Conservation (phyloP, 2,888 invertebrate genomes). For the Buathra laborator region DNA sequence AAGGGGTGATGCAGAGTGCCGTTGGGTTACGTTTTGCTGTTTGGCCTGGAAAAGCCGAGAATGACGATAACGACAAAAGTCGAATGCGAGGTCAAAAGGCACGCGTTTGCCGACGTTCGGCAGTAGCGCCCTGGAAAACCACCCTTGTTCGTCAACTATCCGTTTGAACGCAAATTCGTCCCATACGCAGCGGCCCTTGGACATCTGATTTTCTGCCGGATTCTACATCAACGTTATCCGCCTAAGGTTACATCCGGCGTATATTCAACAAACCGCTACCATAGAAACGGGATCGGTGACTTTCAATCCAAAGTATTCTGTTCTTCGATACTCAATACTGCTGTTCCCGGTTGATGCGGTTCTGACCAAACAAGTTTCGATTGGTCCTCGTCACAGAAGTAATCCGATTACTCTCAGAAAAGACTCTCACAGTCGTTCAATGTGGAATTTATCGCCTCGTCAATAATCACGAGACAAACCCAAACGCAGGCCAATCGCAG, state of each 20-base stretch:
- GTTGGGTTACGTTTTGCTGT: slow-evolving; percentile 39
- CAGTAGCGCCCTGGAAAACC: neutral
- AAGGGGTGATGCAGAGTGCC: slow-evolving; percentile 32
- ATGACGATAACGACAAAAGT: slow-evolving; percentile 68
- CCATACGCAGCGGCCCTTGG: neutral
- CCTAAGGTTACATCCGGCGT: neutral
- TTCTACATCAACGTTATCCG: neutral
- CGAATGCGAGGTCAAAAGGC: slow-evolving; percentile 45
- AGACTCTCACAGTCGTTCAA: no score
- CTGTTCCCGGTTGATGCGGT: no score
- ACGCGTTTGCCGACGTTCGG: slow-evolving; percentile 11
- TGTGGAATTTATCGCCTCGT: no score
- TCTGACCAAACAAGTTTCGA: no score
- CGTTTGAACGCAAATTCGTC: neutral
- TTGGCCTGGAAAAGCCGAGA: slow-evolving; percentile 42
- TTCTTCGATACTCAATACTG: no score
- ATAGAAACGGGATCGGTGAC: no score
- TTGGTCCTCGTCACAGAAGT: no score
- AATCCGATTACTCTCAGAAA: no score
- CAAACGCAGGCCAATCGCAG: no score
- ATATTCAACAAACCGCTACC: no score
- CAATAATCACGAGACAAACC: no score
- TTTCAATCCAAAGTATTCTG: no score
- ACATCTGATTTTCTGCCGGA: neutral
- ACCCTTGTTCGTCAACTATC: neutral